These are phyloP conservation scores for Alligator sinensis DNA, from an alignment of 2,113 vertebrate genomes.

Conservation along the genomic window DNA sequence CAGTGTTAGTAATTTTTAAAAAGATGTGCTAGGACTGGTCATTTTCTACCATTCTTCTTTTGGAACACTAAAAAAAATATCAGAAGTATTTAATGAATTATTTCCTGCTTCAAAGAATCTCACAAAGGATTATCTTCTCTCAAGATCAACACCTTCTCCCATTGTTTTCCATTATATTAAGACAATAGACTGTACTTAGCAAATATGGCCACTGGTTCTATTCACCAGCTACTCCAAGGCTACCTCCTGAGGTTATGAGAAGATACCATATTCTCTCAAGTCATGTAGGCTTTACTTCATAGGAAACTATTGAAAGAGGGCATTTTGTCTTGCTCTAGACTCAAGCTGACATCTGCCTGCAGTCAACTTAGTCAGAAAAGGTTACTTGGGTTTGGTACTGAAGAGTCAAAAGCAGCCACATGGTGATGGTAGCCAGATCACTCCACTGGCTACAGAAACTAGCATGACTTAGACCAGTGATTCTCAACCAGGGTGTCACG, in stretches of 20 bases:
- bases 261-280: neutral
- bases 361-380: too few relatives aligned
- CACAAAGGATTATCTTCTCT: neutral
- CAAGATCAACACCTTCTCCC: neutral
- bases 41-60: fast-evolving
- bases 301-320: neutral
- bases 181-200: neutral
- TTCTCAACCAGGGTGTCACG: too few relatives aligned
- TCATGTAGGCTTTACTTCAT: neutral
- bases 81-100: neutral
- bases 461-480: too few relatives aligned
- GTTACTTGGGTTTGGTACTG: too few relatives aligned
- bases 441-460: too few relatives aligned
- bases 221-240: neutral
- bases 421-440: too few relatives aligned
- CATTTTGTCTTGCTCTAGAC: too few relatives aligned
- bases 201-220: neutral
- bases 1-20: neutral
- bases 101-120: neutral
- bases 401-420: too few relatives aligned
- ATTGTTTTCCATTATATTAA: neutral
- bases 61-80: neutral
- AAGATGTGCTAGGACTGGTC: neutral
- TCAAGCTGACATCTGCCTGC: too few relatives aligned
- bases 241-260: neutral